These are phyloP conservation scores for Stratiolaelaps scimitus DNA, from an alignment of 1,140 invertebrate species.

Conservation along the genomic window DNA sequence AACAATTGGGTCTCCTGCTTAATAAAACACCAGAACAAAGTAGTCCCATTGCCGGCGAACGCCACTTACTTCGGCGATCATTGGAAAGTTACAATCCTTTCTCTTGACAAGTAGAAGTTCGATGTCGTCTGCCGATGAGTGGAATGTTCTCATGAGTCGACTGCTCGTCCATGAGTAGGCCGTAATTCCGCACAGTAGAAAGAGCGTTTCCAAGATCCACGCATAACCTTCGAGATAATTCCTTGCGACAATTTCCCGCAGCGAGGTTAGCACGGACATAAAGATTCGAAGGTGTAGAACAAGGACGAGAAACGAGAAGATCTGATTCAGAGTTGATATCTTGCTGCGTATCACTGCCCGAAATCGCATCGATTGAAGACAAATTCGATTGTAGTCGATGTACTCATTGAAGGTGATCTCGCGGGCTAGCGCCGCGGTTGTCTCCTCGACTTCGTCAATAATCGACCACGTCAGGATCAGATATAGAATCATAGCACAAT, in stretches of 20 bases:
- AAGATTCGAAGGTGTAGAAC: constrained; percentile 13
- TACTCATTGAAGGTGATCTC: constrained; percentile 25
- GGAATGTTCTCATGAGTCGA: constrained; percentile 5
- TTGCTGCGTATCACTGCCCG: neutral
- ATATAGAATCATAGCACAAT: constrained; percentile 11
- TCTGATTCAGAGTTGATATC: constrained; percentile 6
- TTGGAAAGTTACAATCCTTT: constrained; percentile 16
- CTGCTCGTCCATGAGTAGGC: constrained; percentile 15
- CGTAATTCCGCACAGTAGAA: constrained; percentile 3
- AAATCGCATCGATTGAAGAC: constrained; percentile 17
- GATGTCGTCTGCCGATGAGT: constrained; percentile 2
- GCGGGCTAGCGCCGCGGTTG: neutral
- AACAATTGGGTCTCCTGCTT: no score
- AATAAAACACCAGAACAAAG: no score
- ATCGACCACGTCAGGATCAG: constrained; percentile 12
- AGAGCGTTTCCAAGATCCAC: constrained; percentile 3
- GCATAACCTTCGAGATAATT: constrained; percentile 19
- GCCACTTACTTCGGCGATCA: constrained; percentile 21
- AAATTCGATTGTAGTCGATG: constrained; percentile 11
- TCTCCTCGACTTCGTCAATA: constrained; percentile 10
- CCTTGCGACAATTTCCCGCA: constrained; percentile 1
- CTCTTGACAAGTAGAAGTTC: neutral
- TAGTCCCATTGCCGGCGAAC: no score
- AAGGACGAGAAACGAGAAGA: constrained; percentile 14
- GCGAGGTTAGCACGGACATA: constrained; percentile 17